A percentile compares a stretch with the other conserved stretches of the same genome.
Conservation (phyloP, 2,113 vertebrate species). For the Peromyscus leucopus region DNA sequence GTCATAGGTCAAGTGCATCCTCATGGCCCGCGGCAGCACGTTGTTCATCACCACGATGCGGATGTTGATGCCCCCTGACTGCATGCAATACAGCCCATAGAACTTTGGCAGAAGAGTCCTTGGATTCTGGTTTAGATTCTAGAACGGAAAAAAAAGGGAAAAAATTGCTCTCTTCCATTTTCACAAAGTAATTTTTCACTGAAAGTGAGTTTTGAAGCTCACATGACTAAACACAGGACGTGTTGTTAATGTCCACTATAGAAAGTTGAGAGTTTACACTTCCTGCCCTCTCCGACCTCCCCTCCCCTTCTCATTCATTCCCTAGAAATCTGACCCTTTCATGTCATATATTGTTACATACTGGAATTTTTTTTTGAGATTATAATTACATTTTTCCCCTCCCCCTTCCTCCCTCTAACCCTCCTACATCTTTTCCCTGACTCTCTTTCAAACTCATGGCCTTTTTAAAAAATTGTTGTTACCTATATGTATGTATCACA, state of each 20-base stretch:
- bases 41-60: conserved; percentile 99
- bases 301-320: neutral
- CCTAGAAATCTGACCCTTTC: neutral
- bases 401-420: neutral
- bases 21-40: conserved; percentile 93
- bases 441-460: neutral
- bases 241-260: conserved; percentile 12
- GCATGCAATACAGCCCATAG: conserved; percentile 97
- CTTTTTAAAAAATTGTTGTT: neutral
- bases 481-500: no score
- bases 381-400: neutral
- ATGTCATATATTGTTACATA: neutral
- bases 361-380: neutral
- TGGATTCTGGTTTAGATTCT: conserved; percentile 99
- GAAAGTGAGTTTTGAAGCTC: neutral
- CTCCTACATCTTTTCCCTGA: neutral
- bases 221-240: neutral
- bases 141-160: conserved; percentile 50
- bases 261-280: neutral
- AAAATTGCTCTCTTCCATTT: conserved; percentile 11
- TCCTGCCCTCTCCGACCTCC: no score
- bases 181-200: conserved; percentile 10
- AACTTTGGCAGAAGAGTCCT: conserved; percentile 97
- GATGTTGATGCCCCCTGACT: conserved; percentile 93
- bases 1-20: conserved; percentile 97